Evolutionary conservation across 2,797 vertebrate species (phyloP), one percentile per base, ranked within the genome.

Genomic region (Philypnodon macrostomus): DNA sequence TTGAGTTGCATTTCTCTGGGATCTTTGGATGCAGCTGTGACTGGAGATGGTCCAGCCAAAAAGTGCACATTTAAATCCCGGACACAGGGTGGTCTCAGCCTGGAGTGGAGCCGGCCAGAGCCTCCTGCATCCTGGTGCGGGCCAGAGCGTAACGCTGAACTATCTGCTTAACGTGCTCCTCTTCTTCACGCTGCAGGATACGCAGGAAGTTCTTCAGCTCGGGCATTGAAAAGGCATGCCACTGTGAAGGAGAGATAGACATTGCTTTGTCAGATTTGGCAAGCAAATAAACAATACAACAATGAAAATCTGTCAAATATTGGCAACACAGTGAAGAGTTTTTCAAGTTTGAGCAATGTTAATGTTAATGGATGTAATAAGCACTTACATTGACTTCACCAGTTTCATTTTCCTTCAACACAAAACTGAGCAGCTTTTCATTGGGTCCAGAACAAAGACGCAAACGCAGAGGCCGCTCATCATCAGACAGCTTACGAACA

Each of bases 361-460:
- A 8, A 35, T 33, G 4, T 12, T 17, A 23, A 19, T 39, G 14
- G 2, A n/a, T 24, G 7, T 4, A 18, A 1, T 30, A 30, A 10
- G 6, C 11, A 92, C 95, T 95, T 76, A 98, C 96, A 1, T 98
- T 97, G 61, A 98, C 95, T 57, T 98, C 95, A 40, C 94, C 95
- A 0, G 92, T 95, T 80, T 98, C 96, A 0, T 98, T 98, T 81
- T 98, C 96, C 69, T 96, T 96, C 36, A 98, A 83, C 53, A 98
- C 79, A 17, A 95, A 94, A 74, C 92, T 94, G 63, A 98, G 87
- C 40, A 85, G 70, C 59, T 96, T 95, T 76, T 98, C 94, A 12
- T 83, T 94, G 27, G 96, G 96, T 0, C 96, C 96, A 0, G 93
- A 83, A 27, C 85, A 76, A 51, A 98, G 88, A 19, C 96, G 92